Evolutionary conservation across 2,113 vertebrate genomes (phyloP), one percentile per base, ranked within the genome.

Genomic region (Speoplatyrhinus poulsoni): DNA sequence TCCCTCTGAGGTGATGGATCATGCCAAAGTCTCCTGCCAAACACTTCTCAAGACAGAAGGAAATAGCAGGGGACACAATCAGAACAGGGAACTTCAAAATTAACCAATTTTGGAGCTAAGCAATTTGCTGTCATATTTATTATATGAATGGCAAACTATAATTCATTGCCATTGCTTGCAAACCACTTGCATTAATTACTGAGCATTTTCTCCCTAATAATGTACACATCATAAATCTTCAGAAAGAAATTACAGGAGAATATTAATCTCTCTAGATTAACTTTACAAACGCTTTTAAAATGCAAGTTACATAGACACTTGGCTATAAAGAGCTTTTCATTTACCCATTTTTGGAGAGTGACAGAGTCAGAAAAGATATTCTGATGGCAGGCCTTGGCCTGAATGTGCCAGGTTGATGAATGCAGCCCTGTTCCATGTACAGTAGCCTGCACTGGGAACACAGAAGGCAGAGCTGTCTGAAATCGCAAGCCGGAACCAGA

Each of bases 321-420:
- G 7, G 9, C 10, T 12, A 50, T 50, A 50, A 12, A 50, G 11
- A 56, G 54, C 13, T 7, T 4, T 3, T 6, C 5, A 19, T 19
- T 16, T 56, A n/a, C 15, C 7, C 9, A n/a, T 56, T 56, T n/a
- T 6, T 41, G 54, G 17, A 56, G 54, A 56, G 54, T 19, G 9
- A 49, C 2, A 52, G 48, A 52, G 9, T 3, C 16, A 17, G 62
- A 36, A 49, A n/a, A 3, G 53, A n/a, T 55, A 17, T 67, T 46
- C 36, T 41, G 15, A n/a, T 41, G 9, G 2, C 12, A 16, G 53
- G 67, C 8, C 13, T 32, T 63, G 69, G 46, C 61, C 73, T 54
- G 46, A 16, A 79, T 75, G 65, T 72, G 70, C 62, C 70, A 73
- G 50, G 61, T 46, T 46, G 53, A 53, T 19, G 62, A 65, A 41